These are phyloP conservation scores for Drosophila borborema DNA, from an alignment of 2,888 invertebrate genomes.

Conservation along the genomic window DNA sequence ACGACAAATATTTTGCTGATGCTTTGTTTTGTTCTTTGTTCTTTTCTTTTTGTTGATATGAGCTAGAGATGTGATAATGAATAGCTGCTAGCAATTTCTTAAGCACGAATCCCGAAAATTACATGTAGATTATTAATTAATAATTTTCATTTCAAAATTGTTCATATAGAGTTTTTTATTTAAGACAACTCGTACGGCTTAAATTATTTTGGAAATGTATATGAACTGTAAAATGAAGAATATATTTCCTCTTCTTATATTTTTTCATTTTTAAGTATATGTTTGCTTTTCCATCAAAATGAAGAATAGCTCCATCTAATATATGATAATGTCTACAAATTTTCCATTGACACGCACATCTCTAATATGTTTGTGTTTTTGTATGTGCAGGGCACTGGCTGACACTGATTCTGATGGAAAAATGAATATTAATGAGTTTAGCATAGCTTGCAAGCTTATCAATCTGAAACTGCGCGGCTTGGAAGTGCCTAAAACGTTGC, in stretches of 20 bases:
- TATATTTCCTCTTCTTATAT: too few species aligned
- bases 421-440: constrained; percentile 98
- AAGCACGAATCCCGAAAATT: background rate
- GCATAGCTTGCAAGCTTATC: constrained; percentile 98
- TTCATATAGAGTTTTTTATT: background rate
- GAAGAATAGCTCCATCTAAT: background rate
- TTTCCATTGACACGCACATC: background rate
- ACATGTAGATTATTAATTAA: background rate
- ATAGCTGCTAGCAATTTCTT: background rate
- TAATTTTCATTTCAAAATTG: background rate
- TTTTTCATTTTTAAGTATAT: too few species aligned
- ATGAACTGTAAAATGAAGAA: too few species aligned
- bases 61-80: constrained; percentile 18
- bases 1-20: constrained; percentile 23
- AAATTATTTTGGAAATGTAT: too few species aligned
- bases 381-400: constrained; percentile 90
- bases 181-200: too few species aligned
- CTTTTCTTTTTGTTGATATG: constrained; percentile 28
- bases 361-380: constrained; percentile 23
- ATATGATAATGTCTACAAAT: background rate
- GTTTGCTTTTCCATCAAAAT: background rate
- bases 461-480: constrained; percentile 96
- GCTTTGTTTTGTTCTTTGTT: constrained; percentile 24
- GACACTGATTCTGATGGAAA: constrained; percentile 99
- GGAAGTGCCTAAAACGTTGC: constrained; percentile 94